These are phyloP conservation scores for Hyposoter dolosus DNA, from an alignment of 2,888 invertebrate genomes.

Conservation along the genomic window DNA sequence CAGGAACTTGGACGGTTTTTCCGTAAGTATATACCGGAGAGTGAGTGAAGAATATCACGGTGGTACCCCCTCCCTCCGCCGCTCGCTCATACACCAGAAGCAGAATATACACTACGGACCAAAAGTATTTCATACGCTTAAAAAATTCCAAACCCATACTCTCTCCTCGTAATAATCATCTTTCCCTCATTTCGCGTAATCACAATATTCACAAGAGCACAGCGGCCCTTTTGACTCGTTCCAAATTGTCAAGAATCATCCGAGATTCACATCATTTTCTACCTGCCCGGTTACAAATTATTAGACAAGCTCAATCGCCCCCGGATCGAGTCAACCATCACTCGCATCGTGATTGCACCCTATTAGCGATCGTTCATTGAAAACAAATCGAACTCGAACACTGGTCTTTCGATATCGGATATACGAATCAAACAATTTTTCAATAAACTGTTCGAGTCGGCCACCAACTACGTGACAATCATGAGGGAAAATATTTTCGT, in stretches of 20 bases:
- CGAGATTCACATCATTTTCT: background rate
- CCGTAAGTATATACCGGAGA: constrained; percentile 72
- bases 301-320: background rate
- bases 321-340: background rate
- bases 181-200: background rate
- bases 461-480: background rate
- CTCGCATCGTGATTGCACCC: background rate
- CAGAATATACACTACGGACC: constrained; percentile 18
- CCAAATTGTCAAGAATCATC: constrained; percentile 17
- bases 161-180: background rate
- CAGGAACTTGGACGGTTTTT: constrained; percentile 55
- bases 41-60: constrained; percentile 53
- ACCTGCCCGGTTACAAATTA: background rate
- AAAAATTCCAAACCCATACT: background rate
- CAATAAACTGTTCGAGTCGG: background rate
- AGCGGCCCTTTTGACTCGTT: background rate
- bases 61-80: background rate
- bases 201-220: background rate
- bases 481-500: background rate
- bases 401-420: background rate
- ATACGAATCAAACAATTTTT: background rate
- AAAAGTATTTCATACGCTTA: constrained; percentile 14
- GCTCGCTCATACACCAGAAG: background rate
- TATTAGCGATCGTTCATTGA: background rate
- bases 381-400: background rate